Evolutionary conservation across 2,888 invertebrate species (phyloP), one percentile per base, ranked within the genome.

Genomic region (Ametastegia equiseti): DNA sequence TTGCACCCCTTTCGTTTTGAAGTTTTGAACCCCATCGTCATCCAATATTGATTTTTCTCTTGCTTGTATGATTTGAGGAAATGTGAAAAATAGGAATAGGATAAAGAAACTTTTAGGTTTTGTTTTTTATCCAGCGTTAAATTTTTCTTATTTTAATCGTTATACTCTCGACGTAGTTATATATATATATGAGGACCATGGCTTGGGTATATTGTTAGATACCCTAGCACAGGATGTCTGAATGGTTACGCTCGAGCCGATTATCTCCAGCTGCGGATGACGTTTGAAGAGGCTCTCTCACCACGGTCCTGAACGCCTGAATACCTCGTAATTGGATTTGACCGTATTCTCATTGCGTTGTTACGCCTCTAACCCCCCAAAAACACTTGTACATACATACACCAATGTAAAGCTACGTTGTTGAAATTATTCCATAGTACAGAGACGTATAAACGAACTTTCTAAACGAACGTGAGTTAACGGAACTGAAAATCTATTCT

Each of bases 211-310:
- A 63, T 33, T n/a, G 63, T 63, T 30, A 36, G 36, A 39, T 19
- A 67, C 30, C 60, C 30, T 60, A 60, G 30, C 60, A 11, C n/a
- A 47, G 50, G 50, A 73, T 50, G 73, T 73, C 69, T 73, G 73
- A 73, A 50, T 36, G 50, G 47, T 47, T 50, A 50, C 50, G 73
- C 50, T 73, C n/a, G 50, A 50, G 50, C 86, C 87, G 88, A 88
- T 88, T 88, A 88, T 88, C 86, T 77, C 77, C 87, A 87, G 88
- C 88, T 88, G 88, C 84, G 88, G 87, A 88, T 88, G 88, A 88
- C 88, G 86, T 86, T 88, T 88, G 60, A 87, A 88, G 88, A 86
- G 85, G 19, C 73, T 73, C 73, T n/a, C n/a, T 73, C 73, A 50
- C 19, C 73, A 19, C 50, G 50, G 71, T 86, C 75, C 36, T 39